Evolutionary conservation across 2,888 invertebrate genomes (phyloP).

Genomic region (Drosophila leonis): DNA sequence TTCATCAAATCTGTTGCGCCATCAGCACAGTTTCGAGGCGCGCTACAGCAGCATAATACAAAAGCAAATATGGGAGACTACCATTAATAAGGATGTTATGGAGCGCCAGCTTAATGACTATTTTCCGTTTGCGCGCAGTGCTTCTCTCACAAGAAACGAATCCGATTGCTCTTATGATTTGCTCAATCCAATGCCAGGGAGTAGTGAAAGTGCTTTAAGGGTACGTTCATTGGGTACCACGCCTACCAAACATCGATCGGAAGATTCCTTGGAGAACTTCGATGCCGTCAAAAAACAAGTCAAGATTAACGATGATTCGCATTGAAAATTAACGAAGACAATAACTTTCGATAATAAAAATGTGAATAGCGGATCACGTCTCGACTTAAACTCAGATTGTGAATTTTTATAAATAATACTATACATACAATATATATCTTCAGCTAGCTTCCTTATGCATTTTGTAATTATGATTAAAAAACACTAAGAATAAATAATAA

Average conservation of each 20-base stretch:
- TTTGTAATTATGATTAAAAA: not conserved
- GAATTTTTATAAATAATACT: not conserved
- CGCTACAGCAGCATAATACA: constrained; percentile 84
- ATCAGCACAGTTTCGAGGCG: constrained; percentile 84
- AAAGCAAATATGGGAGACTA: constrained; percentile 84
- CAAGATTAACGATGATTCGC: not conserved
- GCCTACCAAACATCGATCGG: constrained; percentile 54
- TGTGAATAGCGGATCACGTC: not conserved
- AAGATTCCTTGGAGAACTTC: constrained; percentile 39
- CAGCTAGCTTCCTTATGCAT: not conserved
- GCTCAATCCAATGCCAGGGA: constrained; percentile 25
- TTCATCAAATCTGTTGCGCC: constrained; percentile 57
- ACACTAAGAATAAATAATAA: not conserved
- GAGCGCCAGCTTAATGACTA: constrained; percentile 91
- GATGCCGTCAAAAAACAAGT: not conserved
- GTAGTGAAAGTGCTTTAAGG: not conserved
- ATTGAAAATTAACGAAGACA: not conserved
- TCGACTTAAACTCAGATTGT: not conserved
- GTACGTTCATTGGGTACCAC: constrained; percentile 63
- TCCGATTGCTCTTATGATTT: constrained; percentile 41
- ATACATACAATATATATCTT: not conserved
- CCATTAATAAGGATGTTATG: constrained; percentile 84
- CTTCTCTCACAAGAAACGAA: constrained; percentile 60
- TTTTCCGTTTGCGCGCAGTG: constrained; percentile 86
- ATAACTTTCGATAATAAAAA: not conserved